Base-by-base conservation (phyloP, 1,140 invertebrate genomes). In the Gonatopus flavifemur region DNA sequence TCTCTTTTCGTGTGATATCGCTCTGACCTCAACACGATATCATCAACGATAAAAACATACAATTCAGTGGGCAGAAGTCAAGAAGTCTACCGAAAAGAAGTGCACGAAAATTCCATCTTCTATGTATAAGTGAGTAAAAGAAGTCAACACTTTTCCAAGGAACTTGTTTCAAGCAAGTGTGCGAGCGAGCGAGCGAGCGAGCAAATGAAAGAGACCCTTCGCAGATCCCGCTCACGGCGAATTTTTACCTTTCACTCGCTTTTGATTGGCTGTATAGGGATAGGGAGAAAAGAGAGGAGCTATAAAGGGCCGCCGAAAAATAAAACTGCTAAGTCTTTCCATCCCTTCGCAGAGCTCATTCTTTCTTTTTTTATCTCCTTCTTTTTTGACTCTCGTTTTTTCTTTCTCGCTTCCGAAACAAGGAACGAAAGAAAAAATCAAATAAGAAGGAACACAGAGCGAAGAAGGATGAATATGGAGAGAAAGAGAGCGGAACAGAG, bases 281-380 rank as follows among this genome's bases (percentile, higher is more conserved):
- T n/a, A n/a, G 45, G 60, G 57, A 45, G 50, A 54, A 56, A 44
- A 57, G 58, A 47, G 51, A 52, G 59, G 57, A 58, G 54, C 61
- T 71, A 73, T 72, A 73, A 73, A 72, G 66, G 66, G 58, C 62
- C 64, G 67, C 70, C 67, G 68, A 70, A 73, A 73, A 73, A 73
- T 71, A 73, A 72, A 62, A 66, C 63, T 58, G 49, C 45, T 49
- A 53, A 66, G 59, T 62, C 61, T 53, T 31, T 48, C 45, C 31
- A n/a, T 49, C 55, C 40, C 33, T 39, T 53, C 38, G n/a, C 25
- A 25, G 41, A 18, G 12, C 46, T 41, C 33, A 15, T 25, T 35
- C 20, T 42, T 16, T 21, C 12, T 45, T 22, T 45, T 28, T 36
- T 53, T 31, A 18, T 13, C 32, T 37, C 25, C 20, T 10, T 15